Conservation (phyloP, 92 coral and sea anemone genomes). For the Palythoa grandiflora region DNA sequence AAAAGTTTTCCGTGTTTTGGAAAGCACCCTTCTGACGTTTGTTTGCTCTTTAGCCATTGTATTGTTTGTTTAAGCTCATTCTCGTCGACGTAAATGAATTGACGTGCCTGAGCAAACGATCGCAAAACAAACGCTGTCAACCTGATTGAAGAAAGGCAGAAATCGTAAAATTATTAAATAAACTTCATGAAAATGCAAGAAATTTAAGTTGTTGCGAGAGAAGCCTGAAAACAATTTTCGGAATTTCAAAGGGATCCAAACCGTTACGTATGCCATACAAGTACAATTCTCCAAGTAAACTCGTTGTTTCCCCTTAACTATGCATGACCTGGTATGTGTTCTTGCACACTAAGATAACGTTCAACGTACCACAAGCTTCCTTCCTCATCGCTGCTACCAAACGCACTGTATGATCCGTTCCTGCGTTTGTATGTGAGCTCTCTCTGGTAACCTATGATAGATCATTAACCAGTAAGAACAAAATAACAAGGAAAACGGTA, state of each 20-base stretch:
- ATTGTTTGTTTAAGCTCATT: conserved; percentile 66
- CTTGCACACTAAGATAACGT: not conserved
- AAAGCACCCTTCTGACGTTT: conserved; percentile 79
- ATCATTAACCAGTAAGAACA: too few species aligned
- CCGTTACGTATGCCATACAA: too few species aligned
- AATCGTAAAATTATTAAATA: not conserved
- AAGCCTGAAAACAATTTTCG: too few species aligned
- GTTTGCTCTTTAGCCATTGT: conserved; percentile 76
- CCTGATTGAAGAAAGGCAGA: conserved; percentile 56
- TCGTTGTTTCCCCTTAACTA: not conserved
- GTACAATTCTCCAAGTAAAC: too few species aligned
- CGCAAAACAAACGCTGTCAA: conserved; percentile 98
- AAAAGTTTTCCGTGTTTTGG: conserved; percentile 76
- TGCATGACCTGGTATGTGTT: not conserved
- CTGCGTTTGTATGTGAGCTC: conserved; percentile 84
- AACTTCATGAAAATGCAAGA: not conserved
- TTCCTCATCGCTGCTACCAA: conserved; percentile 75
- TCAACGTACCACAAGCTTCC: conserved; percentile 89
- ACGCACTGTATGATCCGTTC: conserved; percentile 95
- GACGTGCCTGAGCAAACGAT: conserved; percentile 92
- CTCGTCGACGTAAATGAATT: conserved; percentile 83
- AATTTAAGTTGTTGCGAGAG: too few species aligned
- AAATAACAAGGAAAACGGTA: too few species aligned
- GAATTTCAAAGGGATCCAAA: too few species aligned
- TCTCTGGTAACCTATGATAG: conserved; percentile 76